These are phyloP conservation scores for Anser cygnoides DNA, from an alignment of 2,113 vertebrate species.

Conservation along the genomic window DNA sequence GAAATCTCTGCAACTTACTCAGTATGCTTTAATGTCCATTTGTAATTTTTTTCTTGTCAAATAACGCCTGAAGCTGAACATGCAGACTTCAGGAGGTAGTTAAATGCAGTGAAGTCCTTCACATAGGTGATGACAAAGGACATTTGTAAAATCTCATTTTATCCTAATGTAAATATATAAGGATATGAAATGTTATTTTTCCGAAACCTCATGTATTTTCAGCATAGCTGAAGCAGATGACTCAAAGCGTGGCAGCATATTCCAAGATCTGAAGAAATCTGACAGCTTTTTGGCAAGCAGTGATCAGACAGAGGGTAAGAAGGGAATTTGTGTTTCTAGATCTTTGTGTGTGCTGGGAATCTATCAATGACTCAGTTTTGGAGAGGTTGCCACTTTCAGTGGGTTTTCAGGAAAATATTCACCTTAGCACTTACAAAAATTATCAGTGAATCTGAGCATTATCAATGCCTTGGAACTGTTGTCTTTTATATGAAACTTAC, in stretches of 20 bases:
- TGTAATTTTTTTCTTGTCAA: neutral
- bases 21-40: neutral
- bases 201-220: conserved; percentile 22
- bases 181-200: neutral
- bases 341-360: neutral
- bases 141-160: neutral
- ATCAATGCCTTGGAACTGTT: neutral
- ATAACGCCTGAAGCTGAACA: neutral
- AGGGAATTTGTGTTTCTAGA: neutral
- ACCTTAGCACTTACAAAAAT: neutral
- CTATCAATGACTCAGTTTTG: neutral
- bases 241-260: neutral
- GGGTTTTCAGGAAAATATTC: neutral
- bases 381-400: neutral
- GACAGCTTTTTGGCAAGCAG: neutral
- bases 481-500: neutral
- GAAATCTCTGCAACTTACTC: neutral
- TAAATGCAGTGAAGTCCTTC: neutral
- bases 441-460: neutral
- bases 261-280: conserved; percentile 11
- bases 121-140: neutral
- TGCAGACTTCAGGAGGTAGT: neutral
- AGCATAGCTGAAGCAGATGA: conserved; percentile 27
- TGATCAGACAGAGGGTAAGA: conserved; percentile 43
- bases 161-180: neutral